phyloP scores from a whole-genome alignment of 2,113 vertebrate species.

The Malaclemys terrapin region DNA sequence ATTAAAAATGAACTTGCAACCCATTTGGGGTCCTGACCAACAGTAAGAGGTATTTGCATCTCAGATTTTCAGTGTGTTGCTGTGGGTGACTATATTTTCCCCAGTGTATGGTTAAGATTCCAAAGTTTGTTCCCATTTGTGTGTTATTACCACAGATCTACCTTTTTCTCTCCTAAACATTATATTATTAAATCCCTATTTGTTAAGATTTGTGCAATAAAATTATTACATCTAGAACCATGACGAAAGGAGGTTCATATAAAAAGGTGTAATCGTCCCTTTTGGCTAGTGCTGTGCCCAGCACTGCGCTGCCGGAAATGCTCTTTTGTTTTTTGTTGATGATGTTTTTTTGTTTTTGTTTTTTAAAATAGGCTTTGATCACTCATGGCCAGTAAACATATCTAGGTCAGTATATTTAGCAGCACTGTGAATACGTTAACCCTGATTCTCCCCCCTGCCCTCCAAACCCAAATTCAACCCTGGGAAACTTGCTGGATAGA shows the following conservation, averaged over 20 bases:
- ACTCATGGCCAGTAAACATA: background rate
- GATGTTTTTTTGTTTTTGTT: too few relatives aligned
- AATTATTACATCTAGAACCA: background rate
- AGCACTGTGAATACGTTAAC: background rate
- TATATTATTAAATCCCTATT: background rate
- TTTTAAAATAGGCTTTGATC: background rate
- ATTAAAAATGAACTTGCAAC: too few relatives aligned
- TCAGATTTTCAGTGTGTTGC: background rate
- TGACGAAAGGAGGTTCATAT: background rate
- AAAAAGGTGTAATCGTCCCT: background rate
- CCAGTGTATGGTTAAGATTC: background rate
- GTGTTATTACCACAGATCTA: background rate
- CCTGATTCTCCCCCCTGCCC: too few relatives aligned
- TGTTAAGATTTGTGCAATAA: background rate
- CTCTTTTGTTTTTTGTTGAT: slow-evolving; percentile 25
- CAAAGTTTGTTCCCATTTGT: background rate
- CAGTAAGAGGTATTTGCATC: background rate
- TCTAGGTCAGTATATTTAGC: background rate
- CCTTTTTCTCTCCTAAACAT: background rate
- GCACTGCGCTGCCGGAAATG: background rate
- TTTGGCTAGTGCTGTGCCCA: background rate
- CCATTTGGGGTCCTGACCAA: too few relatives aligned
- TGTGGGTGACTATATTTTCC: background rate
- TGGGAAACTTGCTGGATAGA: background rate
- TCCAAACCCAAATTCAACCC: background rate